phyloP scores from a whole-genome alignment of 2,113 vertebrate genomes.

The Pseudolaguvia tuberculata region DNA sequence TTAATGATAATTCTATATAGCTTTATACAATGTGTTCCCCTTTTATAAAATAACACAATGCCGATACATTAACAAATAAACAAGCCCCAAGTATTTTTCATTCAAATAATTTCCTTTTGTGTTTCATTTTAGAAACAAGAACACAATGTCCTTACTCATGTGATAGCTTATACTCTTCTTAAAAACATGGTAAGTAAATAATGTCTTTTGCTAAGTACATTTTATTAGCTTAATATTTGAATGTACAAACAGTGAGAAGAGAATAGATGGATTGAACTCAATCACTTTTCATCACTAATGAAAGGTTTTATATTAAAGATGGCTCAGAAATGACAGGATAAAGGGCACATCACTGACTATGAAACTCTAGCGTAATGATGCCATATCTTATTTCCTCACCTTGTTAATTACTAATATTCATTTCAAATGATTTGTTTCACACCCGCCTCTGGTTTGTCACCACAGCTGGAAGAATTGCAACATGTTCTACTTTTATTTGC shows the following conservation, averaged over 20 bases:
- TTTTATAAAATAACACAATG: no score
- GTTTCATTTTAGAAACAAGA: not conserved
- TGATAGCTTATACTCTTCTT: not conserved
- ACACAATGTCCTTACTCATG: not conserved
- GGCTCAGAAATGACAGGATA: conserved; percentile 7
- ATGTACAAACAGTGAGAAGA: not conserved
- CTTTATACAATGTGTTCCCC: no score
- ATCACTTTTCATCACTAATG: not conserved
- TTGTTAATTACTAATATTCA: conserved; percentile 22
- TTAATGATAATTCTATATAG: no score
- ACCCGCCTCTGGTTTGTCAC: conserved; percentile 19
- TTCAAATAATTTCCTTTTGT: no score
- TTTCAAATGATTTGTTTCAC: conserved; percentile 33
- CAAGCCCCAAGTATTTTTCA: no score
- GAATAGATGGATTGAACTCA: not conserved
- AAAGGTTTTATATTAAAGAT: not conserved
- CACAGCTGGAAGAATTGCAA: conserved; percentile 24
- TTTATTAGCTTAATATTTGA: not conserved
- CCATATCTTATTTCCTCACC: not conserved
- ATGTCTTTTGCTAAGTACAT: not conserved
- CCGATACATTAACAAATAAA: no score
- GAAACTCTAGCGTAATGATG: not conserved
- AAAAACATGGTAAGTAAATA: not conserved
- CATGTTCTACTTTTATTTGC: conserved; percentile 34
- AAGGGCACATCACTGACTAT: conserved; percentile 19